These are phyloP conservation scores for Paratrypauchen microcephalus DNA, from an alignment of 2,797 vertebrate species.

Conservation along the genomic window DNA sequence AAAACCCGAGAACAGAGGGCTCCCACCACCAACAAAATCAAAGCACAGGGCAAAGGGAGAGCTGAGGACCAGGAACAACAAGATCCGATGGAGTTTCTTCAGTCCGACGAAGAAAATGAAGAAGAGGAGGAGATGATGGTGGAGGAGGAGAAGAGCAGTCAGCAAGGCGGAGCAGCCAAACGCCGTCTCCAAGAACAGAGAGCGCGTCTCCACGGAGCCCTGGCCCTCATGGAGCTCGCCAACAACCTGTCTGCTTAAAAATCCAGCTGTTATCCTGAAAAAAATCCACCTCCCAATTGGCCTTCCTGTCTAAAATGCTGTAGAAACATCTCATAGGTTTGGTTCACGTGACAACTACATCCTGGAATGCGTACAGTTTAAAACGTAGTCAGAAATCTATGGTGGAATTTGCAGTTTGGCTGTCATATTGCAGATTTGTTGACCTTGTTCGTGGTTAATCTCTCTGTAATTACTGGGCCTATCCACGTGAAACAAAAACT, in stretches of 20 bases:
- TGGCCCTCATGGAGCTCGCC: slow-evolving; percentile 96
- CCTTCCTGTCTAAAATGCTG: slow-evolving; percentile 66
- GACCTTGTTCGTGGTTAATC: no score
- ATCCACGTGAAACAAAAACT: no score
- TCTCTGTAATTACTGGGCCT: no score
- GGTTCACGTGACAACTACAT: no score
- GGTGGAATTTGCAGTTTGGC: no score
- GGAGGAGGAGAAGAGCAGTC: slow-evolving; percentile 82
- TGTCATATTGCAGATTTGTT: no score
- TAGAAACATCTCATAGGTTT: slow-evolving; percentile 43
- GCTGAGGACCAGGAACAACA: slow-evolving; percentile 95
- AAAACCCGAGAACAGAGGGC: slow-evolving; percentile 89
- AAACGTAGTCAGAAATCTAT: no score
- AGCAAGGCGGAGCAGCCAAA: slow-evolving; percentile 78
- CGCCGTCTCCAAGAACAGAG: slow-evolving; percentile 91
- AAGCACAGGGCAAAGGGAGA: slow-evolving; percentile 79
- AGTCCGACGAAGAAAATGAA: slow-evolving; percentile 88
- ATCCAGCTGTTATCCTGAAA: neutral
- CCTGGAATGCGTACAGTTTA: no score
- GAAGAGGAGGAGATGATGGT: slow-evolving; percentile 82
- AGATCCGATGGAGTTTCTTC: slow-evolving; percentile 91
- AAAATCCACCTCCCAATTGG: slow-evolving; percentile 24
- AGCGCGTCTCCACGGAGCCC: slow-evolving; percentile 92
- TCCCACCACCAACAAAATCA: slow-evolving; percentile 82
- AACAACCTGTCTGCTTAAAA: slow-evolving; percentile 88